These are phyloP conservation scores for Bucco capensis DNA, from an alignment of 2,113 vertebrate species.

Conservation along the genomic window DNA sequence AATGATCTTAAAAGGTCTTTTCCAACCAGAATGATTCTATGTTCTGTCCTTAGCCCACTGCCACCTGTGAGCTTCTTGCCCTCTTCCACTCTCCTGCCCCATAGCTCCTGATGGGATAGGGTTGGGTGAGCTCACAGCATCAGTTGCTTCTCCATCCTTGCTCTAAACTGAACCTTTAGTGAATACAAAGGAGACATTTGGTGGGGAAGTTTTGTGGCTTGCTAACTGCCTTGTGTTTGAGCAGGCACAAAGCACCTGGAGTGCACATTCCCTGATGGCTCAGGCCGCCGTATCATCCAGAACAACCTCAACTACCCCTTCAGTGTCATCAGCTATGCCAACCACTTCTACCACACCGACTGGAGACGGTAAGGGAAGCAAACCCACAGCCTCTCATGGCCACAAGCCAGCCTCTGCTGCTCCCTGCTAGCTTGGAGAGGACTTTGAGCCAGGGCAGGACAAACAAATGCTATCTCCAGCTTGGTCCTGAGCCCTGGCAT, in stretches of 20 bases:
- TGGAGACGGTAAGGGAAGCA: conserved; percentile 85
- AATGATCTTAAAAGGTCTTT: neutral
- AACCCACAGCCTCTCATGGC: accelerated
- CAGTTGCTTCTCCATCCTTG: neutral
- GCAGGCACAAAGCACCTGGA: conserved; percentile 94
- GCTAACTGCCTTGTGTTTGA: neutral
- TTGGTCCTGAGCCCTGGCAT: neutral
- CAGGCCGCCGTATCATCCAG: conserved; percentile 80
- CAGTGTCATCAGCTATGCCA: conserved; percentile 84
- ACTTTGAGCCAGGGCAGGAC: neutral
- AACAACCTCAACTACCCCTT: conserved; percentile 92
- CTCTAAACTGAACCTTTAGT: neutral
- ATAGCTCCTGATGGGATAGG: neutral
- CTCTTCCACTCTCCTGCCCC: neutral
- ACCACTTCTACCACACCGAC: conserved; percentile 95
- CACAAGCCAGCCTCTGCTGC: accelerated
- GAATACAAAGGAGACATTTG: accelerated
- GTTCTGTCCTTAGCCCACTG: neutral
- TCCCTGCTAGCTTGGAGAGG: neutral
- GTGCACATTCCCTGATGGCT: conserved; percentile 82
- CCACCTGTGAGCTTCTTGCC: neutral
- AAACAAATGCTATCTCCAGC: neutral
- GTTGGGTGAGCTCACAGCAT: accelerated
- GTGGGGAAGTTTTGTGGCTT: too few species aligned
- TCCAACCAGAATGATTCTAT: neutral